These are phyloP conservation scores for Rhyzopertha dominica DNA, from an alignment of 1,140 invertebrate genomes.

Conservation along the genomic window DNA sequence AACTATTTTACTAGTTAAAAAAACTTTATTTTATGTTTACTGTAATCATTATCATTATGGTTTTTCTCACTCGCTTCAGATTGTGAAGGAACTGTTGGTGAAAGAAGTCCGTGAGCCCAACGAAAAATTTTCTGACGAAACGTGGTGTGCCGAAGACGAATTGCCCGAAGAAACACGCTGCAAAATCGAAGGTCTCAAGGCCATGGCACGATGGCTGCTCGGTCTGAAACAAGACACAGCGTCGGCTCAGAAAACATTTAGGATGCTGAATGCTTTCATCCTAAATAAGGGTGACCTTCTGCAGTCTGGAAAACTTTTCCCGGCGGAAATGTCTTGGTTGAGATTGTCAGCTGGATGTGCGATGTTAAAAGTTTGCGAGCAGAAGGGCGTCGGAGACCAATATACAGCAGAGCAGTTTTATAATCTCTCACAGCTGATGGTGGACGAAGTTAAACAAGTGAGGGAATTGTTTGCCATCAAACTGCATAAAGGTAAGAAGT, in stretches of 20 bases:
- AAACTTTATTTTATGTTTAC: too few relatives aligned
- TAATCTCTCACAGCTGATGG: constrained; percentile 84
- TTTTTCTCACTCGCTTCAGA: constrained; percentile 54
- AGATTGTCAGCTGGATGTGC: constrained; percentile 86
- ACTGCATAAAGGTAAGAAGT: constrained; percentile 90
- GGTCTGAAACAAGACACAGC: constrained; percentile 84
- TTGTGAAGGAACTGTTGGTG: constrained; percentile 92
- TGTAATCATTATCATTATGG: too few relatives aligned
- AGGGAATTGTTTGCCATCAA: constrained; percentile 85
- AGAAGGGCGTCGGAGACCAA: constrained; percentile 91
- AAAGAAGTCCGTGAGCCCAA: constrained; percentile 63
- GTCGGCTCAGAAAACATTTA: constrained; percentile 89
- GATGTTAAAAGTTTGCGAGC: constrained; percentile 94
- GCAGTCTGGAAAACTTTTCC: constrained; percentile 67
- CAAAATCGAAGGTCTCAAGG: constrained; percentile 92
- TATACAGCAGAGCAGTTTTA: constrained; percentile 93
- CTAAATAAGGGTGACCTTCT: constrained; percentile 65
- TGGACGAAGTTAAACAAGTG: constrained; percentile 85
- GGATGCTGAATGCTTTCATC: constrained; percentile 49
- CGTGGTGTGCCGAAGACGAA: constrained; percentile 85
- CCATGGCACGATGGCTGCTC: constrained; percentile 92
- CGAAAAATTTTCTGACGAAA: constrained; percentile 50
- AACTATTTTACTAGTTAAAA: too few relatives aligned
- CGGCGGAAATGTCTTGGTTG: constrained; percentile 89
- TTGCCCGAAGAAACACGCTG: constrained; percentile 87